These are phyloP conservation scores for Dynastes grantii DNA, from an alignment of 2,888 invertebrate genomes.

Conservation along the genomic window DNA sequence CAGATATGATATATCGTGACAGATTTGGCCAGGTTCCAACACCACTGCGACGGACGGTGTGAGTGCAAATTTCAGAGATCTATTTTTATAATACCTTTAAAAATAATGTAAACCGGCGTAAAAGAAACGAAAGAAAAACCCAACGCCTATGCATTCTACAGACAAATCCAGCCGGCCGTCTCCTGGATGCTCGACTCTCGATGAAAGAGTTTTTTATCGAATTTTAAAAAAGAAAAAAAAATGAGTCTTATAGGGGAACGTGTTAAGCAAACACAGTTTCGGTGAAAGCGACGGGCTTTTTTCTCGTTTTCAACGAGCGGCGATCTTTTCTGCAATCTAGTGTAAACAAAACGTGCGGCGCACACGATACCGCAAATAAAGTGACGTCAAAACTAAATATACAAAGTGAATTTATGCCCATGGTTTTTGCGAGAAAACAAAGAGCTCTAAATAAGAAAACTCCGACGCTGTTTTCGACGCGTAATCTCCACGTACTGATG, in stretches of 20 bases:
- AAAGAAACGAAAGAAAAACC: conserved; percentile 25
- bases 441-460: conserved; percentile 34
- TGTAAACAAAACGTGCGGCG: conserved; percentile 23
- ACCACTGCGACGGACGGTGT: conserved; percentile 40
- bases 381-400: conserved; percentile 45
- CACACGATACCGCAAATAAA: conserved; percentile 43
- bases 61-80: conserved; percentile 55
- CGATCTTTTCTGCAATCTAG: conserved; percentile 29
- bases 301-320: conserved; percentile 21
- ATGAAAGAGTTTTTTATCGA: conserved; percentile 27
- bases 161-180: neutral
- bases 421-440: conserved; percentile 32
- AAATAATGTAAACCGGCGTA: conserved; percentile 48
- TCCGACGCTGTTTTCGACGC: conserved; percentile 9
- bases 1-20: conserved; percentile 62
- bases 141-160: conserved; percentile 14
- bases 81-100: conserved; percentile 56
- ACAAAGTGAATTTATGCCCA: conserved; percentile 41
- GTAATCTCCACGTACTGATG: conserved; percentile 1
- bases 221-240: conserved; percentile 15
- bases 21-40: conserved; percentile 57
- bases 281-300: conserved; percentile 24
- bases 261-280: conserved; percentile 28
- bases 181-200: neutral
- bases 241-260: neutral